Conservation (phyloP, 2,797 vertebrate genomes). For the Antennarius maculatus region DNA sequence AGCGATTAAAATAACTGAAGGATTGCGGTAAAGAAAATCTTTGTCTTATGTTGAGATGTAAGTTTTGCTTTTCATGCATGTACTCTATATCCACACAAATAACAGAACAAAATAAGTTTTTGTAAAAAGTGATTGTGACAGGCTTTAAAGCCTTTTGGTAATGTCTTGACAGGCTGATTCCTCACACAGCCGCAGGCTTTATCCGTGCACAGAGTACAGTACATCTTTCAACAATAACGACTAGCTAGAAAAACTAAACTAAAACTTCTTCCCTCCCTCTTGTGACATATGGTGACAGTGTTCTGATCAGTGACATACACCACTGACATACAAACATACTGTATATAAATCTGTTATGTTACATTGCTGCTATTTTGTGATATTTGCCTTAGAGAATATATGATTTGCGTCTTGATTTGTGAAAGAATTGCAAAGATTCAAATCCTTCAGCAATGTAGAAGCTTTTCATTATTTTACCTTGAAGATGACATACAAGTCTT, state of each 20-base stretch:
- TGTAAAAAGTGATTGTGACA: slow-evolving; percentile 24
- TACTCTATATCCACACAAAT: no score
- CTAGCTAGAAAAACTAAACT: slow-evolving; percentile 6
- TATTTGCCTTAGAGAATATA: slow-evolving; percentile 36
- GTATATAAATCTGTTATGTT: slow-evolving; percentile 4
- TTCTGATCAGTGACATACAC: slow-evolving; percentile 18
- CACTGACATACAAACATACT: slow-evolving; percentile 20
- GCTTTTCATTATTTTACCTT: slow-evolving; percentile 49
- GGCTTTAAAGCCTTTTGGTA: slow-evolving; percentile 25
- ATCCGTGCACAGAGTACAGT: slow-evolving; percentile 15
- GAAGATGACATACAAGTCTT: slow-evolving; percentile 46
- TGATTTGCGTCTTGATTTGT: slow-evolving; percentile 35
- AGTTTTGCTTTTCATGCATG: no score
- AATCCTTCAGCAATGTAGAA: slow-evolving; percentile 16
- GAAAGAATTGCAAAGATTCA: slow-evolving; percentile 39
- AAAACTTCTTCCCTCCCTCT: slow-evolving; percentile 50
- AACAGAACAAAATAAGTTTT: slow-evolving; percentile 3
- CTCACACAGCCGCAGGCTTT: slow-evolving; percentile 46
- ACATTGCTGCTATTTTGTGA: background rate
- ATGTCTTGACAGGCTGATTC: slow-evolving; percentile 34
- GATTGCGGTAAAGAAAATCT: no score
- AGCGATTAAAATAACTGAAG: no score
- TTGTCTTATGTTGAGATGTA: no score
- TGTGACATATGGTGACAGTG: slow-evolving; percentile 15
- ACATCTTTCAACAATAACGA: slow-evolving; percentile 26